Percentiles rank a stretch among this genome's conserved stretches.
Conservation (phyloP, 2,888 invertebrate genomes). For the Allolobophora icterica region DNA sequence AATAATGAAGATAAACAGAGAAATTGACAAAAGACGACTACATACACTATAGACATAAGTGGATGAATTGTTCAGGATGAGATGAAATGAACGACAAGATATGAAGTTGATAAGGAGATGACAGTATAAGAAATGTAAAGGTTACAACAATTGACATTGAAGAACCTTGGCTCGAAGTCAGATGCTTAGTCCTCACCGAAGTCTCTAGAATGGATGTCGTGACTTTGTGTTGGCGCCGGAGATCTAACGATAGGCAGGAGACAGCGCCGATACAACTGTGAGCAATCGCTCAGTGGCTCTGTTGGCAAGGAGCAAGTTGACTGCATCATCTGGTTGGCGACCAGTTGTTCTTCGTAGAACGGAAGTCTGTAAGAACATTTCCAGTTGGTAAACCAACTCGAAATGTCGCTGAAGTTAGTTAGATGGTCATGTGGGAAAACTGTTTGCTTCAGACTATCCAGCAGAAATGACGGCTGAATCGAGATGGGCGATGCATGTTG, state of each 20-base stretch:
- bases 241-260: neutral
- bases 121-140: neutral
- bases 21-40: too few species aligned
- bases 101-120: too few species aligned
- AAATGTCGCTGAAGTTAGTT: neutral
- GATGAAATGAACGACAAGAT: too few species aligned
- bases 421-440: neutral
- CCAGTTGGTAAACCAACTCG: neutral
- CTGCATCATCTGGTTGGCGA: neutral
- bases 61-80: too few species aligned
- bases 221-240: neutral
- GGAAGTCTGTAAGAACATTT: neutral
- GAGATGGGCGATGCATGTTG: neutral
- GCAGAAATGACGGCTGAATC: neutral
- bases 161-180: neutral
- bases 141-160: neutral
- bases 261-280: neutral
- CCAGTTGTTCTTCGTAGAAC: neutral
- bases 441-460: neutral
- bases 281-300: neutral
- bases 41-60: too few species aligned
- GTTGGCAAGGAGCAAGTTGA: neutral
- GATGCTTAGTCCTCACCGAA: neutral
- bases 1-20: too few species aligned
- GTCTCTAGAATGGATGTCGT: neutral